phyloP scores from a whole-genome alignment of 2,888 invertebrate species.

The Phaonia tiefii region DNA sequence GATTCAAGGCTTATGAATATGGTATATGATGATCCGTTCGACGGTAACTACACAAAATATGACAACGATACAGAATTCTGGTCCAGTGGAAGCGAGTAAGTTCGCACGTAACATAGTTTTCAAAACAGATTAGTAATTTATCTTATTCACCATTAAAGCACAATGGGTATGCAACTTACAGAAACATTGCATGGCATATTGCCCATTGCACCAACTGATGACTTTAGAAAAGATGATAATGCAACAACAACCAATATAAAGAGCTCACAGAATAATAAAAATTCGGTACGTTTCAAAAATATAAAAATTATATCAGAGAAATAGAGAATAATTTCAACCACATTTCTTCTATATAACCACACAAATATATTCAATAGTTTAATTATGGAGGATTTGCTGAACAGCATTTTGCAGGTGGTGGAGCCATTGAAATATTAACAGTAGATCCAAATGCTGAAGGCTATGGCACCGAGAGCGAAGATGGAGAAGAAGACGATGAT shows the following conservation, averaged over 20 bases:
- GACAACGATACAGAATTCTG: conserved; percentile 76
- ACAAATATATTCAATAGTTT: conserved; percentile 69
- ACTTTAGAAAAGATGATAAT: conserved; percentile 71
- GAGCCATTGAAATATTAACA: conserved; percentile 73
- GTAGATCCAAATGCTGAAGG: conserved; percentile 74
- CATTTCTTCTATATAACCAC: conserved; percentile 34
- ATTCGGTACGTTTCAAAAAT: conserved; percentile 72
- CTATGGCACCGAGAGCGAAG: conserved; percentile 70
- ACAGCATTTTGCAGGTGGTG: conserved; percentile 70
- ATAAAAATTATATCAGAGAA: conserved; percentile 4
- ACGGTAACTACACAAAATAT: conserved; percentile 77
- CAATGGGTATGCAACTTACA: conserved; percentile 75
- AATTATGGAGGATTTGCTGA: conserved; percentile 75
- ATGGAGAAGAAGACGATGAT: conserved; percentile 67
- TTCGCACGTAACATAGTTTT: conserved; percentile 42
- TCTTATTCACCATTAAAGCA: conserved; percentile 54
- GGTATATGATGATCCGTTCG: conserved; percentile 79
- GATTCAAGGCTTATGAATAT: conserved; percentile 79
- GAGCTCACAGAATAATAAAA: conserved; percentile 71
- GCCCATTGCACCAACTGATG: conserved; percentile 75
- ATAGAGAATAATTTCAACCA: conserved; percentile 1
- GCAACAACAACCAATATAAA: conserved; percentile 45
- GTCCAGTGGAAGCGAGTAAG: conserved; percentile 78
- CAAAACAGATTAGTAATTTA: conserved; percentile 1
- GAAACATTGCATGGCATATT: conserved; percentile 79